phyloP scores from a whole-genome alignment of 2,113 vertebrate genomes.

The Danio rerio region DNA sequence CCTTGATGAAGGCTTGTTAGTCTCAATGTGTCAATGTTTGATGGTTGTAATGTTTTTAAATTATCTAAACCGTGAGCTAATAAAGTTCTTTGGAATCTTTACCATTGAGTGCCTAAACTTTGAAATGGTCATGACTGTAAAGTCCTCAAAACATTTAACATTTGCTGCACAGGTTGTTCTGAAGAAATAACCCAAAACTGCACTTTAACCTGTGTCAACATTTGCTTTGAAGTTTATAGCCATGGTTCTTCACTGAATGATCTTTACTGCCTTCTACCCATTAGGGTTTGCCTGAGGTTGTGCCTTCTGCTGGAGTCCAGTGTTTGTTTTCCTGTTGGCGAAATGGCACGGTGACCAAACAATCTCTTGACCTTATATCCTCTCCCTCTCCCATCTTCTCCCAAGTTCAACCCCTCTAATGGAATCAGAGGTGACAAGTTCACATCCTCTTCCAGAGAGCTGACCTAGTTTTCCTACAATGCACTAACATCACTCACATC shows the following conservation, averaged over 20 bases:
- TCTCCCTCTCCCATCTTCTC: slow-evolving; percentile 27
- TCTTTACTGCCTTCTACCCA: slow-evolving; percentile 1
- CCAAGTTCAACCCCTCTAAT: slow-evolving; percentile 66
- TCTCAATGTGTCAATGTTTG: too few relatives aligned
- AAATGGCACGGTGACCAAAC: slow-evolving; percentile 25
- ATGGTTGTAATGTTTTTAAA: too few relatives aligned
- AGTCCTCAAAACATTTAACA: too few relatives aligned
- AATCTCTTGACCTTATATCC: slow-evolving; percentile 36
- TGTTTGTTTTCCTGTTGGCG: slow-evolving; percentile 2
- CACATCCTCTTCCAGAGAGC: slow-evolving; percentile 80
- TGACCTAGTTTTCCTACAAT: slow-evolving; percentile 84
- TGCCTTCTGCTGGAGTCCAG: slow-evolving; percentile 18
- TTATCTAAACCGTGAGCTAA: too few relatives aligned
- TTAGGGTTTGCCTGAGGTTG: slow-evolving; percentile 21
- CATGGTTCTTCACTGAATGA: background rate
- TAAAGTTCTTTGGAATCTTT: too few relatives aligned
- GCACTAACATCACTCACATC: slow-evolving; percentile 20
- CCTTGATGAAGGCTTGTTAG: too few relatives aligned
- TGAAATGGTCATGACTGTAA: too few relatives aligned
- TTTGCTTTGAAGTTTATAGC: background rate
- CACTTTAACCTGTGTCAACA: background rate
- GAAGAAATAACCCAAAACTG: background rate
- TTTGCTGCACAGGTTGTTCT: background rate
- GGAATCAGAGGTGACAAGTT: slow-evolving; percentile 87
- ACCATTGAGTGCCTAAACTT: too few relatives aligned